Conservation (phyloP, 2,113 vertebrate species). For the Mobula birostris region DNA sequence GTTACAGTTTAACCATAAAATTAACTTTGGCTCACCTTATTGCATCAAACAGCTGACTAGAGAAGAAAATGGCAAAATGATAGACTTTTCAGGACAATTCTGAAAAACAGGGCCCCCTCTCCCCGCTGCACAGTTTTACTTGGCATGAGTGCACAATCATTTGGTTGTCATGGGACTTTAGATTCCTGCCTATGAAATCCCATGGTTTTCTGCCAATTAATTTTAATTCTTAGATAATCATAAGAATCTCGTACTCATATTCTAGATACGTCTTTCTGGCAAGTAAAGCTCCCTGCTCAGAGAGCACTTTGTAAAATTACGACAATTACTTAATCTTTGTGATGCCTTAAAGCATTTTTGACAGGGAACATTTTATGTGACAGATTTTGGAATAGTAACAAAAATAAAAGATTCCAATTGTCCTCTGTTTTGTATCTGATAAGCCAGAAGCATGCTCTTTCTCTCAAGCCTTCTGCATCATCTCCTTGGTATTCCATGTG, state of each 20-base stretch:
- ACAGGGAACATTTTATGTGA: neutral
- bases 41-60: neutral
- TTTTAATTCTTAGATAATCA: neutral
- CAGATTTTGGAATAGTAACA: neutral
- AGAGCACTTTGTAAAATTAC: neutral
- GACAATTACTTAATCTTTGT: neutral
- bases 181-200: neutral
- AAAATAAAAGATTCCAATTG: neutral
- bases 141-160: neutral
- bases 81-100: neutral
- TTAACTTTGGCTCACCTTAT: neutral
- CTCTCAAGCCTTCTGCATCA: neutral
- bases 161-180: neutral
- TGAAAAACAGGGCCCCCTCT: neutral
- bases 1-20: neutral
- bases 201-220: conserved; percentile 9
- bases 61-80: neutral
- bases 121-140: neutral
- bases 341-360: neutral
- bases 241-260: neutral
- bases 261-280: neutral
- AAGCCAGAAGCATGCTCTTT: neutral
- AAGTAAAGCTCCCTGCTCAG: neutral
- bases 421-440: neutral
- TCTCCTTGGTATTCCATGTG: neutral